phyloP scores from a whole-genome alignment of 1,140 invertebrate species.

The Bombus vancouverensis region DNA sequence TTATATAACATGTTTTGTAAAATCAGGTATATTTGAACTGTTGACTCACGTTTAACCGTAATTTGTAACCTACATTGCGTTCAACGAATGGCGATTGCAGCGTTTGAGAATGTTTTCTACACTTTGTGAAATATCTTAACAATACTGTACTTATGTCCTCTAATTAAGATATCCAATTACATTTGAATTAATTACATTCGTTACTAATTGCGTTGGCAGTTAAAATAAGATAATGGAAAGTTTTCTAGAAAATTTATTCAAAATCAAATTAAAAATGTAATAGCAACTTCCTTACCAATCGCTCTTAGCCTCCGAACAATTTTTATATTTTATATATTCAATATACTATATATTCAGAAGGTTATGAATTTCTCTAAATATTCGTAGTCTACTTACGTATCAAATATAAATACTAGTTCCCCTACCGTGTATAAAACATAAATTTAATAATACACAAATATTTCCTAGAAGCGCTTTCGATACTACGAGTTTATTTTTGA shows the following conservation, averaged over 20 bases:
- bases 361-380: too few species aligned
- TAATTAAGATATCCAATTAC: neutral
- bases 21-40: constrained; percentile 1
- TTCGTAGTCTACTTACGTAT: too few species aligned
- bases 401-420: too few species aligned
- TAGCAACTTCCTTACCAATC: neutral
- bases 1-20: constrained; percentile 12
- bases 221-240: neutral
- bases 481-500: too few species aligned
- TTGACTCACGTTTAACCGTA: neutral
- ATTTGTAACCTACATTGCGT: neutral
- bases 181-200: neutral
- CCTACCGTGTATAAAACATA: neutral
- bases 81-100: neutral
- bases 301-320: neutral
- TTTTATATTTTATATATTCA: neutral
- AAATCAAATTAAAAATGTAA: neutral
- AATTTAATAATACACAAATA: neutral
- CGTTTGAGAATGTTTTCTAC: neutral
- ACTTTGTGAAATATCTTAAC: neutral
- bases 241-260: neutral
- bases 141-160: neutral
- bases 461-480: neutral
- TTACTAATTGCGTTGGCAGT: neutral
- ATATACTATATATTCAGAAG: neutral